These are phyloP conservation scores for Leptinotarsa haldemani DNA, from an alignment of 2,888 invertebrate genomes.

Conservation along the genomic window DNA sequence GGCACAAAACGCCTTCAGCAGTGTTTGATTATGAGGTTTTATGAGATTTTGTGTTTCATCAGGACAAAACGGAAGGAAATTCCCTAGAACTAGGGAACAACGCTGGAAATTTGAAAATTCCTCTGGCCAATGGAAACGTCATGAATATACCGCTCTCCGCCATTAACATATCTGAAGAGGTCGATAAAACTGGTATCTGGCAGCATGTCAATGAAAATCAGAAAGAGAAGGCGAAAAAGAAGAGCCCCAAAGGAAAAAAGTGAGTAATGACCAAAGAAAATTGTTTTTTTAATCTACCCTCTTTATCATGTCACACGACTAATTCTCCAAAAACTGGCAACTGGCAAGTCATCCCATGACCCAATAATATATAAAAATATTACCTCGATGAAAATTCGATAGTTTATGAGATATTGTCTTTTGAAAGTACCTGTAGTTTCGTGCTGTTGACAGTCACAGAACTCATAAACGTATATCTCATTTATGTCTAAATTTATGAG, in stretches of 20 bases:
- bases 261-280: slow-evolving; percentile 25
- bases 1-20: background rate
- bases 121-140: slow-evolving; percentile 88
- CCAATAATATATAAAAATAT: too few species aligned
- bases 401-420: too few species aligned
- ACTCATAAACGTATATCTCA: too few species aligned
- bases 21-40: background rate
- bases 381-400: too few species aligned
- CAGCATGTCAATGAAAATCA: slow-evolving; percentile 85
- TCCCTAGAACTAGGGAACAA: slow-evolving; percentile 49
- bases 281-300: too few species aligned
- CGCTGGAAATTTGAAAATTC: slow-evolving; percentile 80
- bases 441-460: too few species aligned
- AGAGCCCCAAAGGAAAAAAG: slow-evolving; percentile 52
- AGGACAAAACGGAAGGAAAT: slow-evolving; percentile 28
- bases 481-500: too few species aligned
- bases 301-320: too few species aligned
- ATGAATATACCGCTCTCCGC: slow-evolving; percentile 88
- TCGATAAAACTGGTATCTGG: slow-evolving; percentile 94
- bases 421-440: too few species aligned
- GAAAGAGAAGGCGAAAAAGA: slow-evolving; percentile 61
- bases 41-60: slow-evolving; percentile 30
- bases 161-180: slow-evolving; percentile 93
- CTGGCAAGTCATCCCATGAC: too few species aligned
- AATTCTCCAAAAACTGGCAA: too few species aligned